phyloP scores from a whole-genome alignment of 2,797 vertebrate genomes.

The Salmo trutta region DNA sequence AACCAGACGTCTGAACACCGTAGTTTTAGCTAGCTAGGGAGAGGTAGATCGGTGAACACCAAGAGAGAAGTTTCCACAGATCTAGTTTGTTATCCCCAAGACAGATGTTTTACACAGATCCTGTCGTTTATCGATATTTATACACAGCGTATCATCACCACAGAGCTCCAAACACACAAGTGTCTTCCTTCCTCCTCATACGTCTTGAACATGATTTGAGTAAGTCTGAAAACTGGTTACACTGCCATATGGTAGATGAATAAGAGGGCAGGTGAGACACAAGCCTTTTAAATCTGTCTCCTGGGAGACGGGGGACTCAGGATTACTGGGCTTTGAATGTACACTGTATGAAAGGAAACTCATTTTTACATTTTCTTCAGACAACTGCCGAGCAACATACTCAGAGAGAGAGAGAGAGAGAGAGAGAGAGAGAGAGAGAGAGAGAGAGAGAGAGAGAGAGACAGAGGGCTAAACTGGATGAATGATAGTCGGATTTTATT shows the following conservation, averaged over 20 bases:
- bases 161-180: neutral
- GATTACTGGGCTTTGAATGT: slow-evolving; percentile 24
- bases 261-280: slow-evolving; percentile 17
- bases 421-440: too few species aligned
- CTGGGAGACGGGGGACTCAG: slow-evolving; percentile 5
- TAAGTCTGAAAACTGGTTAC: slow-evolving; percentile 19
- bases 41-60: too few species aligned
- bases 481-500: slow-evolving; percentile 2
- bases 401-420: neutral
- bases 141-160: neutral
- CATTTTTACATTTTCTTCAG: slow-evolving; percentile 26
- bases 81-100: slow-evolving; percentile 3
- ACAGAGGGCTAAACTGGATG: neutral
- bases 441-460: neutral
- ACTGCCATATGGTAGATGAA: slow-evolving; percentile 31
- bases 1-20: neutral
- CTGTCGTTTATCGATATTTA: neutral
- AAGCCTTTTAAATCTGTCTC: slow-evolving; percentile 22
- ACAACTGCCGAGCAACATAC: slow-evolving; percentile 16
- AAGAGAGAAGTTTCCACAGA: neutral
- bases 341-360: slow-evolving; percentile 20
- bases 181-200: neutral
- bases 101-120: neutral
- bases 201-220: slow-evolving; percentile 4
- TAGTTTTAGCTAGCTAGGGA: too few species aligned